These are phyloP conservation scores for Apostichopus japonicus DNA, from an alignment of 35 echinoderm and acorn worm genomes.

Conservation along the genomic window DNA sequence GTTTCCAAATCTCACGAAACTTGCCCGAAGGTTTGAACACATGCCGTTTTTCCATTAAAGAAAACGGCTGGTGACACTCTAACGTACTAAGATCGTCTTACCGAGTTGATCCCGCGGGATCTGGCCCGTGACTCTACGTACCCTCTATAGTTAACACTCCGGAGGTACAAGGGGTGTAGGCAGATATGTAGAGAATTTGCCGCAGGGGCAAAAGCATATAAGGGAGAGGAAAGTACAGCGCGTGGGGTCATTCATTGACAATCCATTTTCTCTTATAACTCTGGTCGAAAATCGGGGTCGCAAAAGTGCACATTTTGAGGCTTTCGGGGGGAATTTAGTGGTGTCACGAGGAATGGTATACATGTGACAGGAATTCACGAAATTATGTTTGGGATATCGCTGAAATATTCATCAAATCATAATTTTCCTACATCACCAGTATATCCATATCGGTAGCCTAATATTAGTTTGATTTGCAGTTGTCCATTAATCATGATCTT, in stretches of 20 bases:
- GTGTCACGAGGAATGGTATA: too few species aligned
- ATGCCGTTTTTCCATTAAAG: conserved; percentile 50
- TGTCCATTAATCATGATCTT: too few species aligned
- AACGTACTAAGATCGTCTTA: neutral
- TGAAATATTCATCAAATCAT: too few species aligned
- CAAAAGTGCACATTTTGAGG: conserved; percentile 27
- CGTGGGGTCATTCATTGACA: conserved; percentile 21
- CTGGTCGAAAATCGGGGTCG: neutral
- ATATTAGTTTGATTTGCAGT: too few species aligned
- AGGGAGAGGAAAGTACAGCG: conserved; percentile 19
- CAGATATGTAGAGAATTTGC: conserved; percentile 57
- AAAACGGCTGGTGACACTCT: conserved; percentile 37
- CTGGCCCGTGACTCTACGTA: conserved; percentile 33
- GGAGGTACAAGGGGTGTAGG: conserved; percentile 41
- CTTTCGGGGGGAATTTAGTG: neutral
- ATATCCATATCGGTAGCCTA: too few species aligned
- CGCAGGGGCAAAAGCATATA: conserved; percentile 21
- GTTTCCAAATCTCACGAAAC: neutral
- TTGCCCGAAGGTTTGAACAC: conserved; percentile 43
- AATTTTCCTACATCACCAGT: too few species aligned
- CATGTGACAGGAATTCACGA: too few species aligned
- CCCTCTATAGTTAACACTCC: conserved; percentile 27
- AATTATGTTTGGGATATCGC: too few species aligned
- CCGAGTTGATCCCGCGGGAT: conserved; percentile 27
- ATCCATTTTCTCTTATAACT: neutral